Evolutionary conservation across 2,797 vertebrate species (phyloP).

Genomic region (Danio choprae): DNA sequence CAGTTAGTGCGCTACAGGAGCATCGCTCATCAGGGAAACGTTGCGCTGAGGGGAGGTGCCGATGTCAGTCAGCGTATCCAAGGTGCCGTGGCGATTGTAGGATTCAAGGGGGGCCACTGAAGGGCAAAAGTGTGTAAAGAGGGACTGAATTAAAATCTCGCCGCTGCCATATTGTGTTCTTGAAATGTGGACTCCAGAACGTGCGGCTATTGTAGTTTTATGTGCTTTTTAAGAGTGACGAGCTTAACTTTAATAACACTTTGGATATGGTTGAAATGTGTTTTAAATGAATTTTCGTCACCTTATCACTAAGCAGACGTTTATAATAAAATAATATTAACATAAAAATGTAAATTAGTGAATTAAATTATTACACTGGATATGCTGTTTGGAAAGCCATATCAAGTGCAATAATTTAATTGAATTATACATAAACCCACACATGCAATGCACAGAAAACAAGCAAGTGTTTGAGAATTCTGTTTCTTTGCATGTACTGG

Average conservation of each 20-base stretch:
- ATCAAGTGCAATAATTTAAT: no score
- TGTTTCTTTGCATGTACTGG: no score
- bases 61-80: slow-evolving; percentile 43
- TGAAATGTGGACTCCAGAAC: not conserved
- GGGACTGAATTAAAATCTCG: slow-evolving; percentile 4
- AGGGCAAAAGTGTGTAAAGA: slow-evolving; percentile 19
- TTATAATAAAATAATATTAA: no score
- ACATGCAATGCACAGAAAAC: no score
- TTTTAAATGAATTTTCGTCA: not conserved
- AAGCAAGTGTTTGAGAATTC: no score
- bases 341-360: no score
- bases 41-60: slow-evolving; percentile 50
- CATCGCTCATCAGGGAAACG: slow-evolving; percentile 36
- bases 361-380: no score
- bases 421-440: no score
- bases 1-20: slow-evolving; percentile 2
- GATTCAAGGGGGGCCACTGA: not conserved
- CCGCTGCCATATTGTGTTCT: not conserved
- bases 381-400: no score
- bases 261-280: not conserved
- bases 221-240: not conserved
- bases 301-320: no score
- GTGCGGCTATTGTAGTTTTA: not conserved
- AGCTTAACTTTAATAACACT: not conserved
- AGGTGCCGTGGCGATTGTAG: slow-evolving; percentile 4